These are phyloP conservation scores for Harpalus rubripes DNA, from an alignment of 2,888 invertebrate genomes.

Conservation along the genomic window DNA sequence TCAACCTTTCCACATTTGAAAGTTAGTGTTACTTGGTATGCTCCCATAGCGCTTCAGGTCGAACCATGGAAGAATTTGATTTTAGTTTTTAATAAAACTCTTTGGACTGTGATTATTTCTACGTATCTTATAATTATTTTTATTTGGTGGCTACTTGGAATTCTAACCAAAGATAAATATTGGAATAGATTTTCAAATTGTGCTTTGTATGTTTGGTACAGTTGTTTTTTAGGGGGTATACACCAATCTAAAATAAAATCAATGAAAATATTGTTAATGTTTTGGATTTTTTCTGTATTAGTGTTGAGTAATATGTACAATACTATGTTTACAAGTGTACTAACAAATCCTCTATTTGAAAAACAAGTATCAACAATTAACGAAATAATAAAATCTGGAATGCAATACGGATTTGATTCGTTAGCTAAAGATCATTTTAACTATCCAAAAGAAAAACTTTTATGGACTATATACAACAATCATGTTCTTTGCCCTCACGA, in stretches of 20 bases:
- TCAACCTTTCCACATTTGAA: slow-evolving; percentile 6
- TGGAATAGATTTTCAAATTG: slow-evolving; percentile 13
- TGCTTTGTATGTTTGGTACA: slow-evolving; percentile 29
- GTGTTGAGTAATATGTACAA: slow-evolving; percentile 30
- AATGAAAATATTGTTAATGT: slow-evolving; percentile 32
- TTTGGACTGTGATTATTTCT: slow-evolving; percentile 30
- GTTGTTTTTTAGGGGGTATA: slow-evolving; percentile 33
- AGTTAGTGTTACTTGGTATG: slow-evolving; percentile 45
- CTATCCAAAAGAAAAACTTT: slow-evolving; percentile 39
- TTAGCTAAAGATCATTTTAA: slow-evolving; percentile 42
- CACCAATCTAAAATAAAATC: slow-evolving; percentile 14
- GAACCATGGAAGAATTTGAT: slow-evolving; percentile 54
- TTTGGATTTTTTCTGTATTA: slow-evolving; percentile 38
- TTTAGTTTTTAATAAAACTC: slow-evolving; percentile 18
- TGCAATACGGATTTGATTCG: slow-evolving; percentile 39
- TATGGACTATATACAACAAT: slow-evolving; percentile 34
- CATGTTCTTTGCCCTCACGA: slow-evolving; percentile 15
- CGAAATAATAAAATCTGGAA: slow-evolving; percentile 25
- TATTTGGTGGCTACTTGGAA: slow-evolving; percentile 30
- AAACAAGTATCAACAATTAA: slow-evolving; percentile 46
- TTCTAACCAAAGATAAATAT: not conserved
- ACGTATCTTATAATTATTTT: not conserved
- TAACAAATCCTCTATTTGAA: slow-evolving; percentile 49
- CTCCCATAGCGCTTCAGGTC: slow-evolving; percentile 22
- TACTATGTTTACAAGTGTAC: slow-evolving; percentile 47